These are phyloP conservation scores for Saturnia pavonia DNA, from an alignment of 2,888 invertebrate species.

Conservation along the genomic window DNA sequence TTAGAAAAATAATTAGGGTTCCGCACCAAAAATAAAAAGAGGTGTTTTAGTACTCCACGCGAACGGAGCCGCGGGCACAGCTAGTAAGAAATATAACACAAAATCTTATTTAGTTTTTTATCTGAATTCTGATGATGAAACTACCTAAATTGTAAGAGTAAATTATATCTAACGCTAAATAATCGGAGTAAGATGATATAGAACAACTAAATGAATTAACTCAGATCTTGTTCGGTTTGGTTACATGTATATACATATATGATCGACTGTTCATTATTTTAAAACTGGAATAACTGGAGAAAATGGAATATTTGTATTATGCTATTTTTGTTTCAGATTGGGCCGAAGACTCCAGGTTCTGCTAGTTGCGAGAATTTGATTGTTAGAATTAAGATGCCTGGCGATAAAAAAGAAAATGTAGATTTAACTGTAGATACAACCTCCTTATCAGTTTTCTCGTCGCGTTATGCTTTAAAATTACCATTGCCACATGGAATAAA, in stretches of 20 bases:
- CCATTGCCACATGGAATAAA: constrained; percentile 91
- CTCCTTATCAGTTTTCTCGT: constrained; percentile 84
- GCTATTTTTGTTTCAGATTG: constrained; percentile 82
- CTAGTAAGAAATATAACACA: neutral
- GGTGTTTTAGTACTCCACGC: too few species aligned
- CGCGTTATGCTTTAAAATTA: constrained; percentile 86
- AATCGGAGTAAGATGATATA: neutral
- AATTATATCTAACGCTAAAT: neutral
- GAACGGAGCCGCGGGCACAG: too few species aligned
- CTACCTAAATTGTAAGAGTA: neutral
- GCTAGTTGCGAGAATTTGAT: constrained; percentile 94
- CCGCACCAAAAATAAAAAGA: too few species aligned
- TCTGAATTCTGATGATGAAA: neutral
- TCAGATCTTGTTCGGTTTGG: neutral
- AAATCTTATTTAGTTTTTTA: neutral
- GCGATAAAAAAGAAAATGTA: constrained; percentile 88
- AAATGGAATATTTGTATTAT: neutral
- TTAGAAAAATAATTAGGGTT: too few species aligned
- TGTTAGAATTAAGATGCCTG: constrained; percentile 88
- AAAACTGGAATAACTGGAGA: too few species aligned
- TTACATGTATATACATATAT: neutral
- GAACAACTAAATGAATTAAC: too few species aligned
- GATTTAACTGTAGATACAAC: constrained; percentile 85
- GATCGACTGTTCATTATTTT: too few species aligned
- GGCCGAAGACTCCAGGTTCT: constrained; percentile 88